A percentile compares a stretch with the other conserved stretches of the same genome.
phyloP scores from a whole-genome alignment of 2,888 invertebrate genomes.

The Cybosia mesomella region DNA sequence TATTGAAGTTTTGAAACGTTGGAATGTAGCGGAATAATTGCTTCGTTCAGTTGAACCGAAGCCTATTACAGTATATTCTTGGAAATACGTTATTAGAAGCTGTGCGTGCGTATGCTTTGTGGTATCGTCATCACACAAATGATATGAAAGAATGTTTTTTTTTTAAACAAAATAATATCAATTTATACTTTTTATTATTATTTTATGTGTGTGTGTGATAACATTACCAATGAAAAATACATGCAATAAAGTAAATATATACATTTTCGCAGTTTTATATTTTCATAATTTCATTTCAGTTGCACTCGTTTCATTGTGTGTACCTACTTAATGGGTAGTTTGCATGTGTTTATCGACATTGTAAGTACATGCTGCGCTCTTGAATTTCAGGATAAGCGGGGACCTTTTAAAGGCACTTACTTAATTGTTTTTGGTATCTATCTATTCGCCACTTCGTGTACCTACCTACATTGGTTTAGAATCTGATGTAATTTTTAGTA shows the following conservation, averaged over 20 bases:
- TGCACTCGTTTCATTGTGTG: background rate
- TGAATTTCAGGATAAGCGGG: constrained; percentile 22
- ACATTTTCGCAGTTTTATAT: background rate
- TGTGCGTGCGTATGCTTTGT: constrained; percentile 44
- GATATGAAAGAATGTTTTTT: background rate
- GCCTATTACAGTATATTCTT: constrained; percentile 15
- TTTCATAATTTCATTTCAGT: background rate
- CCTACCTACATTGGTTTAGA: background rate
- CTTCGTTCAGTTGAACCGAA: constrained; percentile 24
- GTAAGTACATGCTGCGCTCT: constrained; percentile 18
- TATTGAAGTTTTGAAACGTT: constrained; percentile 32
- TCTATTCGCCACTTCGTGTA: background rate
- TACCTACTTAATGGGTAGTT: constrained; percentile 3
- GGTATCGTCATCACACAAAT: constrained; percentile 22
- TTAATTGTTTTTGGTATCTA: background rate
- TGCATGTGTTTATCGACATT: constrained; percentile 22
- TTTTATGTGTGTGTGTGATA: background rate
- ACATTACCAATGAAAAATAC: constrained; percentile 8
- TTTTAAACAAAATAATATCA: background rate
- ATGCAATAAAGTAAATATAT: background rate
- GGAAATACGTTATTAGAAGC: constrained; percentile 31
- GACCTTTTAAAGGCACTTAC: background rate
- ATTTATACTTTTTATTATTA: background rate
- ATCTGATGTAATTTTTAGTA: constrained; percentile 8
- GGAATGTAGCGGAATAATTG: constrained; percentile 41